Base-by-base conservation (phyloP, 2,797 vertebrate species). In the Okamejei kenojei region DNA sequence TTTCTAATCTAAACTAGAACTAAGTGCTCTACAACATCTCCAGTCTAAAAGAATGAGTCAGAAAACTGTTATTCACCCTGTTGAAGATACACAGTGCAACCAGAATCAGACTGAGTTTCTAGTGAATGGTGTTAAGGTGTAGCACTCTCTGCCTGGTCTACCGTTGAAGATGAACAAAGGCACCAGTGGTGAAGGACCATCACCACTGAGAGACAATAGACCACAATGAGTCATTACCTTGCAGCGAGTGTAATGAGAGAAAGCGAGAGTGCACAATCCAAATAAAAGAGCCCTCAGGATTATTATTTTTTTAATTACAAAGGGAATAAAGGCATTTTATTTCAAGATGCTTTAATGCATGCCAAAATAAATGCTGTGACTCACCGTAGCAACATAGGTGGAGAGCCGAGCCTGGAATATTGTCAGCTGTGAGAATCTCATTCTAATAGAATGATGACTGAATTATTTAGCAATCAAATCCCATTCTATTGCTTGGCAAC, bases 401-500 rank as follows among this genome's bases (percentile, higher is more conserved):
- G 84, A 35, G 77, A 35, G n/a, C 84, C 32, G 17, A 65, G 61
- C 32, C 15, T 68, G n/a, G 61, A 88, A 88, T 88, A 88, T 32
- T 88, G 84, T 88, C 61, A 88, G 84, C 32, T 88, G n/a, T 88
- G 63, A 88, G 10, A 88, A 88, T 88, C 2, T 88, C 61, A 88
- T 68, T 68, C 61, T 88, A 63, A 88, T 88, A 35, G 61, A 88
- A 35, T 17, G 63, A 88, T 35, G n/a, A 68, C 84, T 68, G 84
- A 88, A 88, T 88, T 19, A 88, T 68, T 88, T 35, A 7, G n/a
- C 63, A 68, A 65, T 32, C n/a, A 68, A 88, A 68, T 68, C 61
- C n/a, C n/a, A 88, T 68, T 35, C 84, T 63, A 88, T 88, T 88
- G 84, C 84, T 63, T 68, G 84, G 84, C 84, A 88, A 88, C 84